Conservation (phyloP, 2,888 invertebrate genomes). For the Dryocosmus kuriphilus region DNA sequence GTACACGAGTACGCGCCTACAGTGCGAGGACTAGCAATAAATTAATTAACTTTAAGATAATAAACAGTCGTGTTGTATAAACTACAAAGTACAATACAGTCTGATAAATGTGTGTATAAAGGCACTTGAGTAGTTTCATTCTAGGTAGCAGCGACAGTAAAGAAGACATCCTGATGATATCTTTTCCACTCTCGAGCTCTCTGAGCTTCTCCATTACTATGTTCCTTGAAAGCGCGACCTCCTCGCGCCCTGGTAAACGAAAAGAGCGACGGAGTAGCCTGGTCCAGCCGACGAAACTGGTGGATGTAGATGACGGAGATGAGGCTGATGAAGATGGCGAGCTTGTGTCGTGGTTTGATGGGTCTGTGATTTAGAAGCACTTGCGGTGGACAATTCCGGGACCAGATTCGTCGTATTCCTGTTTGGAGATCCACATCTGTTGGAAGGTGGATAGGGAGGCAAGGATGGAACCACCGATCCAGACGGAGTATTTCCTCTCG, state of each 20-base stretch:
- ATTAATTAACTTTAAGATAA: conserved; percentile 70
- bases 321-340: conserved; percentile 34
- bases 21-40: conserved; percentile 62
- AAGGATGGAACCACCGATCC: conserved; percentile 98
- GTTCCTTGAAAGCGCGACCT: conserved; percentile 5
- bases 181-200: conserved; percentile 23
- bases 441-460: conserved; percentile 94
- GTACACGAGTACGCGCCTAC: conserved; percentile 13
- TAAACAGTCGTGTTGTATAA: conserved; percentile 73
- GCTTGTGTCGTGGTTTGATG: conserved; percentile 7
- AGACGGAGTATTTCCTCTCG: conserved; percentile 98
- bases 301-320: conserved; percentile 34
- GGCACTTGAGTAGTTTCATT: conserved; percentile 69
- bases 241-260: background rate
- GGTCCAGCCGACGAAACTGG: conserved; percentile 34
- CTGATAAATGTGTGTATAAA: conserved; percentile 76
- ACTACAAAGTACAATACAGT: conserved; percentile 73
- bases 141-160: conserved; percentile 19
- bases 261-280: conserved; percentile 13
- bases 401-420: conserved; percentile 79
- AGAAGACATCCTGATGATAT: background rate
- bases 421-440: conserved; percentile 82
- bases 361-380: conserved; percentile 87
- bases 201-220: background rate
- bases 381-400: conserved; percentile 79